These are phyloP conservation scores for Anthoscopus minutus DNA, from an alignment of 2,113 vertebrate genomes.

Conservation along the genomic window DNA sequence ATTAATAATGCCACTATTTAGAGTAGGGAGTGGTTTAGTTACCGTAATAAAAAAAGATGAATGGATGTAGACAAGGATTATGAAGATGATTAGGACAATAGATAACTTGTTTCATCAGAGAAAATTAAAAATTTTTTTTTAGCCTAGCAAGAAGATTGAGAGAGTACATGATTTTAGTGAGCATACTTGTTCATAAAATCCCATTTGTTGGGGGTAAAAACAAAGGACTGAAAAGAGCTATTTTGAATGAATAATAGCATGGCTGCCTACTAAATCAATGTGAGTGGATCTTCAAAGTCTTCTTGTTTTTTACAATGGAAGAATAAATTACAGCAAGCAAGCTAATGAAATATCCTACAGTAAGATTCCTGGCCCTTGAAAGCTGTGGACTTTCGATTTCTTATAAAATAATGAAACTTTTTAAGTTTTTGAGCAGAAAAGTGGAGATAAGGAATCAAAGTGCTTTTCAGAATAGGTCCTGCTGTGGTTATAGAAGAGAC, in stretches of 20 bases:
- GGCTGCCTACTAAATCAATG: slow-evolving; percentile 15
- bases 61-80: slow-evolving; percentile 47
- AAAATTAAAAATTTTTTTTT: not conserved
- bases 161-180: slow-evolving; percentile 21
- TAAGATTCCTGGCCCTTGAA: not conserved
- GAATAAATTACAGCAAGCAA: slow-evolving; percentile 23
- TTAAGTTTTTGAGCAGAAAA: not conserved
- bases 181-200: not conserved
- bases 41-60: slow-evolving; percentile 53
- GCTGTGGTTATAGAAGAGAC: not conserved
- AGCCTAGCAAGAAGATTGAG: not conserved
- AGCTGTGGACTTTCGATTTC: not conserved
- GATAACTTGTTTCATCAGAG: slow-evolving; percentile 56
- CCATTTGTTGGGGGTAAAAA: slow-evolving; percentile 39
- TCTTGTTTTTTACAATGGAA: not conserved
- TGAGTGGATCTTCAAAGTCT: slow-evolving; percentile 16
- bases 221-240: slow-evolving; percentile 43
- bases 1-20: slow-evolving; percentile 37
- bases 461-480: not conserved
- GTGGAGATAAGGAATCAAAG: not conserved
- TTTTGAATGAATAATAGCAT: slow-evolving; percentile 22
- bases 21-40: slow-evolving; percentile 18
- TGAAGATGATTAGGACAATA: slow-evolving; percentile 58
- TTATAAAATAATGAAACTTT: not conserved
- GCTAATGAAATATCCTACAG: not conserved